phyloP scores from a whole-genome alignment of 2,888 invertebrate genomes.

The Cheilosia grossa region DNA sequence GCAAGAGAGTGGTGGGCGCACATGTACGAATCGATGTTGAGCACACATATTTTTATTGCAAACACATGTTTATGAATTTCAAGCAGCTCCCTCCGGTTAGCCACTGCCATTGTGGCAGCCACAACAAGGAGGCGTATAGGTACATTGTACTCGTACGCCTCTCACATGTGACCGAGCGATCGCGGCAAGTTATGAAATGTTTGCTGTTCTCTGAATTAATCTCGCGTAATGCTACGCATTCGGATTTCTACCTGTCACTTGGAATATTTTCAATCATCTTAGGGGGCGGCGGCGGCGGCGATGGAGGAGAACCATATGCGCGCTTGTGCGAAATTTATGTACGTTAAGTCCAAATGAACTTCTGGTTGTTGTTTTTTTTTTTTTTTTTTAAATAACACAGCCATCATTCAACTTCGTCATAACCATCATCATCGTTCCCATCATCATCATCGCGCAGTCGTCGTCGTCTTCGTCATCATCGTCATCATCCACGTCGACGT shows the following conservation, averaged over 20 bases:
- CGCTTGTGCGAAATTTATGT: slow-evolving; percentile 58
- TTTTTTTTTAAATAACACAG: slow-evolving; percentile 56
- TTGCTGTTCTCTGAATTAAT: slow-evolving; percentile 66
- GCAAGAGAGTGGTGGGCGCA: slow-evolving; percentile 59
- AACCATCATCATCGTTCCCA: slow-evolving; percentile 53
- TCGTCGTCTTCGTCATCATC: slow-evolving; percentile 15
- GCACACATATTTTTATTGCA: slow-evolving; percentile 76
- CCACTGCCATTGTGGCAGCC: too few relatives aligned
- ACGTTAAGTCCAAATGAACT: slow-evolving; percentile 67
- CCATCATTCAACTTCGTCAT: slow-evolving; percentile 73
- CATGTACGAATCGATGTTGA: slow-evolving; percentile 69
- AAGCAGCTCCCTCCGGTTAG: slow-evolving; percentile 62
- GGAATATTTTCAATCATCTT: slow-evolving; percentile 55
- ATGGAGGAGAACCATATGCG: slow-evolving; percentile 21
- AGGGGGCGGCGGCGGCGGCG: not conserved
- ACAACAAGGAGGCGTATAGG: not conserved
- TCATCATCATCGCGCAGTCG: not conserved
- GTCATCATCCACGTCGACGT: slow-evolving; percentile 8
- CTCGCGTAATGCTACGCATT: slow-evolving; percentile 64
- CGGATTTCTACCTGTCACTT: slow-evolving; percentile 62
- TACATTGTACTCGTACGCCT: not conserved
- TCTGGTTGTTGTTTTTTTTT: slow-evolving; percentile 7
- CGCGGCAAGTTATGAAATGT: slow-evolving; percentile 70
- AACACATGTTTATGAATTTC: slow-evolving; percentile 78
- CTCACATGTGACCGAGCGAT: too few relatives aligned